Evolutionary conservation across 2,888 invertebrate genomes (phyloP), one percentile per base, ranked within the genome.

Genomic region (Trachelus tabidus): DNA sequence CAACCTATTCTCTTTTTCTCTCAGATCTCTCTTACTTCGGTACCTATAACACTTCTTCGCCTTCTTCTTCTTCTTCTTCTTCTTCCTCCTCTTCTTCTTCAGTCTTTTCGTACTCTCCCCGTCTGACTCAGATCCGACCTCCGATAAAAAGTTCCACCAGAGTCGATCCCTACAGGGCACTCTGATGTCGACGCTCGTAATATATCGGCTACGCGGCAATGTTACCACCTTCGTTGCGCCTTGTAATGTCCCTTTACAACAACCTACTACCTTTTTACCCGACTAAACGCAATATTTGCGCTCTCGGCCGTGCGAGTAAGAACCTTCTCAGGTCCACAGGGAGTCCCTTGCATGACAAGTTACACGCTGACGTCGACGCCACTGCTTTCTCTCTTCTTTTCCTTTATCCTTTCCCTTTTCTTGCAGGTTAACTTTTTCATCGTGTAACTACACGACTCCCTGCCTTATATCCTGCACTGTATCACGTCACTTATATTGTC

Each of bases 211-310:
- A 11, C 71, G 33, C 31, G 71, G 71, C 71, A 34, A 71, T 71
- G 71, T 71, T 71, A 71, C 71, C 71, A 71, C 71, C 71, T 71
- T 34, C 71, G 71, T 71, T 71, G 71, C 71, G 71, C 71, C 71
- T 71, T 71, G 71, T 71, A 71, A 71, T 81, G 81, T 81, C 75
- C 76, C 79, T 79, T 56, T 76, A 69, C 78, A 79, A 78, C 79
- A 79, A 80, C 81, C 79, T 80, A 80, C 81, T 80, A 80, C 81
- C 81, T 80, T 79, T 80, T 81, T 81, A 81, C 81, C 79, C 79
- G 80, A 79, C 79, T 81, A 80, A 81, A 81, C 81, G 81, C 79
- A 81, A 81, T 81, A 81, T 81, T 80, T 77, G 77, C 79, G 77
- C 73, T 68, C 73, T 75, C 69, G 40, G 68, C 73, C 79, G 76